Evolutionary conservation across 1,140 invertebrate genomes (phyloP).

Genomic region (Brachionus paranguensis): DNA sequence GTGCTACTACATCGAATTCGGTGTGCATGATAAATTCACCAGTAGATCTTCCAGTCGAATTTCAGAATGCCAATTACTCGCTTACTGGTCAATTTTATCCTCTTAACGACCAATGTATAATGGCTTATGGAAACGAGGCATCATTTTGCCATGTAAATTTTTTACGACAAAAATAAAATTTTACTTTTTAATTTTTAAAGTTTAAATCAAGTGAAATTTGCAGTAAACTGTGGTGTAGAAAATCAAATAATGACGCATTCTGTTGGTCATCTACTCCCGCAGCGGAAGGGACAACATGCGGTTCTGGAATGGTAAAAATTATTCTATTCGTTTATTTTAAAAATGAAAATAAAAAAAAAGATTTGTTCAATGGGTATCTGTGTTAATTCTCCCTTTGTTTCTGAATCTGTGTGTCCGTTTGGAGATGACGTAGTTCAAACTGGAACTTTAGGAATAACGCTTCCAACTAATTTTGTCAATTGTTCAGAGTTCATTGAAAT

Average conservation of each 20-base stretch:
- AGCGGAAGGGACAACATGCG: conserved; percentile 16
- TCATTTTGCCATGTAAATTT: conserved; percentile 16
- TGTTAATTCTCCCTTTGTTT: neutral
- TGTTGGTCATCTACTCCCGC: neutral
- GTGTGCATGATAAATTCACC: neutral
- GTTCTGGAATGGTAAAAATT: neutral
- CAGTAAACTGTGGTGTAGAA: conserved; percentile 1
- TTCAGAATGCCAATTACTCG: neutral
- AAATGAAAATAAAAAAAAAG: neutral
- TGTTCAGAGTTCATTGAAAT: neutral
- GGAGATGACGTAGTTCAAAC: neutral
- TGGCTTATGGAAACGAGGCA: neutral
- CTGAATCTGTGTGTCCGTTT: neutral
- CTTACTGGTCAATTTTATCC: neutral
- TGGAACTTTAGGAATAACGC: neutral
- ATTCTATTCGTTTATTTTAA: neutral
- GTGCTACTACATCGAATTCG: neutral
- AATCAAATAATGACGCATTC: neutral
- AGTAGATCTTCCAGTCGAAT: neutral
- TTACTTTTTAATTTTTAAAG: neutral
- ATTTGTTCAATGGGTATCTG: neutral
- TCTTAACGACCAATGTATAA: conserved; percentile 12
- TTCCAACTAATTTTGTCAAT: neutral
- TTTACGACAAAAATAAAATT: neutral
- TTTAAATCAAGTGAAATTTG: neutral